Evolutionary conservation across 2,888 invertebrate genomes (phyloP), one percentile per base, ranked within the genome.

Genomic region (Desoria tigrina): DNA sequence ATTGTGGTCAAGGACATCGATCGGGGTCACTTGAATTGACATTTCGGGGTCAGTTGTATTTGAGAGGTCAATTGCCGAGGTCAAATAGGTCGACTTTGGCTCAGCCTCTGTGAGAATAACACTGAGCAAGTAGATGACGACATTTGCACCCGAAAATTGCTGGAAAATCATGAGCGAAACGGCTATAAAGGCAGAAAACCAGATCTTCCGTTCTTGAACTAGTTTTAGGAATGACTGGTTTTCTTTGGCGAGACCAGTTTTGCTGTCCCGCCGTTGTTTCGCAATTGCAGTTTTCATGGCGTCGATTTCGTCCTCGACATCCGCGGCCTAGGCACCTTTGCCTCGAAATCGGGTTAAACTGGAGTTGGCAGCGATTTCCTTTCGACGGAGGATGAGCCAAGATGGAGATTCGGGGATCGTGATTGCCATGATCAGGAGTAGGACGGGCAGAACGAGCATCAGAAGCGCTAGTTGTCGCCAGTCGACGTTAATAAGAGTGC

Each of bases 341-440:
- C 80, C 80, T 27, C 81, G 83, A 18, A 88, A 79, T 83, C 84
- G 85, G 55, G 82, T 80, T 54, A 86, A 79, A 0, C 83, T 79
- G 42, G 82, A 77, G 21, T 80, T 77, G 1, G 83, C 84, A 9
- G 84, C 82, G 0, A 81, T 76, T 65, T 83, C 83, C 37, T 80
- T 73, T 0, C 83, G 83, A 23, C 80, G 79, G 4, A 80, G 78
- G 57, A 82, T 80, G 16, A 85, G 77, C 85, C 85, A 86, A 16
- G 84, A 82, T 0, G 88, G 88, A 0, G 87, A 86, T 78, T 88
- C 88, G 0, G 87, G 87, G 49, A 87, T 79, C 0, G 84, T 84
- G 0, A 84, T 74, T n/a, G 86, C 80, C 3, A 83, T 78, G 53
- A 85, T 54, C 61, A 86, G 81, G 37, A 85, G 77, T 0, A 83